Percentiles rank a stretch among this genome's conserved stretches.
Conservation (phyloP, 1,140 invertebrate species). For the Hyposmocoma kahamanoa region DNA sequence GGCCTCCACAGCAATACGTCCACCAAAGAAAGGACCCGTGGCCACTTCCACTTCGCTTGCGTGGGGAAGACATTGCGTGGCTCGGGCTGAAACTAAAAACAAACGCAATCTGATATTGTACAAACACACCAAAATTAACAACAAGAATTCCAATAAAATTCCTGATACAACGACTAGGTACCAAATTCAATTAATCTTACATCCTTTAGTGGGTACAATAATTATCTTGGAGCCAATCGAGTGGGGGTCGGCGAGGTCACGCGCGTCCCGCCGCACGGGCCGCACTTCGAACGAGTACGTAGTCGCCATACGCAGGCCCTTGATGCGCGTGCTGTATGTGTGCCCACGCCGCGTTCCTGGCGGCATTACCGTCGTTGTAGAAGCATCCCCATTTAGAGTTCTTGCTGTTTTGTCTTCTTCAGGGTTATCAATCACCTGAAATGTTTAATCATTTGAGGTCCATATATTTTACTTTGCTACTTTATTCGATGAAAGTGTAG, state of each 20-base stretch:
- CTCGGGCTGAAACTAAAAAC: constrained; percentile 81
- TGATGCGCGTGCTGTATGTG: constrained; percentile 74
- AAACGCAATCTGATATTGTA: no score
- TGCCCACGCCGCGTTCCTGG: constrained; percentile 36
- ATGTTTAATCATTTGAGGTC: no score
- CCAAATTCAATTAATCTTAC: constrained; percentile 73
- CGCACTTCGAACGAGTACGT: constrained; percentile 85
- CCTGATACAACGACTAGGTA: no score
- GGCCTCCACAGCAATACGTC: constrained; percentile 82
- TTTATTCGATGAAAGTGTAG: no score
- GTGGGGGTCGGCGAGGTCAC: constrained; percentile 54
- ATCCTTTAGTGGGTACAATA: constrained; percentile 84
- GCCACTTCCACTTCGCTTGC: constrained; percentile 86
- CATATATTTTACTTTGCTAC: no score
- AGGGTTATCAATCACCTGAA: constrained; percentile 66
- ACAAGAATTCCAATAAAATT: no score
- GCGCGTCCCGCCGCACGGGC: constrained; percentile 62
- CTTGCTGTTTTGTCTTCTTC: constrained; percentile 48
- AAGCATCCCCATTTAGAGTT: constrained; percentile 15
- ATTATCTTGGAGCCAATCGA: constrained; percentile 74
- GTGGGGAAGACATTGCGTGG: constrained; percentile 83
- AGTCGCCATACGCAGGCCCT: constrained; percentile 82
- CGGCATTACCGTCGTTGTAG: constrained; percentile 28
- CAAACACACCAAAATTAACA: no score
- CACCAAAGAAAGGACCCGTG: constrained; percentile 84